phyloP scores from a whole-genome alignment of 2,797 vertebrate genomes.

The Cyprinodon diabolis region DNA sequence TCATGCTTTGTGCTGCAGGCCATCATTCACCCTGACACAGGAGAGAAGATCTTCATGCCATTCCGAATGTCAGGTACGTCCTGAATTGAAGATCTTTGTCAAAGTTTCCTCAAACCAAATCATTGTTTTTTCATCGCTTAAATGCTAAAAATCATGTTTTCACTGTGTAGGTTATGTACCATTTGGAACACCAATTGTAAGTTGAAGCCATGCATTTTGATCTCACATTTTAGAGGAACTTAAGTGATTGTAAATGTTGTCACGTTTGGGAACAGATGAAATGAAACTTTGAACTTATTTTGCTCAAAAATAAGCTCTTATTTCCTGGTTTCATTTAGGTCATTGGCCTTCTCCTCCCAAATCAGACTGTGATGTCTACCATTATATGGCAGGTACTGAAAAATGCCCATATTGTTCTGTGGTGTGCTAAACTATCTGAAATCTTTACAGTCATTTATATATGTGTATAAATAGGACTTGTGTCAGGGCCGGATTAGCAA shows the following conservation, averaged over 20 bases:
- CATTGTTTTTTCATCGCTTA: slow-evolving; percentile 45
- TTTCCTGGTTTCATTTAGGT: slow-evolving; percentile 84
- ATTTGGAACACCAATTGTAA: slow-evolving; percentile 98
- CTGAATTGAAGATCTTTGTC: slow-evolving; percentile 74
- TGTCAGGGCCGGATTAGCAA: not conserved
- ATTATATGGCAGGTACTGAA: slow-evolving; percentile 95
- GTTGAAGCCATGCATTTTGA: slow-evolving; percentile 69
- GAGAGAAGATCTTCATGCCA: slow-evolving; percentile 99
- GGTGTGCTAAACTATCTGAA: not conserved
- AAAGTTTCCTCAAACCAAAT: slow-evolving; percentile 12
- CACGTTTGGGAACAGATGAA: slow-evolving; percentile 56
- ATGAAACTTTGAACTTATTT: slow-evolving; percentile 70
- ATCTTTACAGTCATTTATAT: slow-evolving; percentile 7
- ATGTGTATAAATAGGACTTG: slow-evolving; percentile 2
- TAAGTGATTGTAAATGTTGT: slow-evolving; percentile 38
- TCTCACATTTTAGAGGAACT: slow-evolving; percentile 34
- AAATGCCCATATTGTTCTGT: slow-evolving; percentile 9
- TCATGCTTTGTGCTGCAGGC: slow-evolving; percentile 84
- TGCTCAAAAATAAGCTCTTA: slow-evolving; percentile 67
- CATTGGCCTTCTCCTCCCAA: slow-evolving; percentile 95
- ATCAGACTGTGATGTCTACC: slow-evolving; percentile 93
- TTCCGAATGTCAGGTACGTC: slow-evolving; percentile 97
- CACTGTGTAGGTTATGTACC: slow-evolving; percentile 91
- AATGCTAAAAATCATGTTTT: slow-evolving; percentile 49
- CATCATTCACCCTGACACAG: slow-evolving; percentile 96